Evolutionary conservation across 1,140 invertebrate species (phyloP), one percentile per base, ranked within the genome.

Genomic region (Lasioglossum albipes): DNA sequence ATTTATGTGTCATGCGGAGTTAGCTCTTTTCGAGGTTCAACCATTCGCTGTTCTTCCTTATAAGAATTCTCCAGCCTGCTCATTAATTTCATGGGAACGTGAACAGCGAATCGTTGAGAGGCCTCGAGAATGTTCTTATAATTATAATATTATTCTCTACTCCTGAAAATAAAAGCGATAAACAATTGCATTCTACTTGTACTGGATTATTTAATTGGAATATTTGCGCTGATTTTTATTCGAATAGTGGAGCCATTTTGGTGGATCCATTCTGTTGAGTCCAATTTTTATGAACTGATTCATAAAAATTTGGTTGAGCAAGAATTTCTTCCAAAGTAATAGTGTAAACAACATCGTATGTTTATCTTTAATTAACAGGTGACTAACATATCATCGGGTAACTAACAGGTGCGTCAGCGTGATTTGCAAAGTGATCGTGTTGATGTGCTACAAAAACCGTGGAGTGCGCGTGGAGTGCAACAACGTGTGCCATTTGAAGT

Each of bases 1-100:
- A 91, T 92, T 87, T 72, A 90, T 70, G 90, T 71, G 49, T 42
- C 92, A 91, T 93, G 92, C 92, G 90, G 6, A 74, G 83, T 93
- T 91, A 91, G 82, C 52, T 52, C 2, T 75, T 20, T 20, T 57
- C 18, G 59, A n/a, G 7, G 27, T 7, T 71, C 57, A 18, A 69
- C 41, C 20, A 18, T 54, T 49, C 52, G 64, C 57, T 7, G 10
- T 49, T 54, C 41, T 5, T 36, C 36, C 3, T 5, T 3, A 36
- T 5, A 5, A 3, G 36, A 36, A 36, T 36, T 3, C 3, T 36
- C 5, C 36, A 36, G 36, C 3, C 36, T 5, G 5, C 2, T 36
- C 36, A 0, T 45, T 0, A 12, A 45, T 45, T 45, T 45, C 45
- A 36, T 36, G 36, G 36, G 36, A 36, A 42, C 6, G 54, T 3